Percentiles rank a stretch among this genome's conserved stretches.
Evolutionary conservation across 2,113 vertebrate species (phyloP).

Genomic region (Sisor rabdophorus): DNA sequence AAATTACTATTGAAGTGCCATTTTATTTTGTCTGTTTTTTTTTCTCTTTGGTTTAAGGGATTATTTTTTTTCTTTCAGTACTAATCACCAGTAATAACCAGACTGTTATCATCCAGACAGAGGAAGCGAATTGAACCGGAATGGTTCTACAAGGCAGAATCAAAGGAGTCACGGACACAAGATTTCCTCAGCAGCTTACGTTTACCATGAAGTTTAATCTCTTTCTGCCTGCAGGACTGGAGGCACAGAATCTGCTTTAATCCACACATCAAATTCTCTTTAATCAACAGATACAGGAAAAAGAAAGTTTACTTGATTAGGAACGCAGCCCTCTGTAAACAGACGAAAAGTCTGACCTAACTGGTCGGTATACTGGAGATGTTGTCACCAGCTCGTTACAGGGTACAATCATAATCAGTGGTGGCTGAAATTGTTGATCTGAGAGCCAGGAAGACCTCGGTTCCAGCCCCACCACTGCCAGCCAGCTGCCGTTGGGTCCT

Average conservation of each 20-base stretch:
- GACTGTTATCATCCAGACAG: slow-evolving; percentile 14
- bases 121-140: slow-evolving; percentile 12
- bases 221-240: slow-evolving; percentile 22
- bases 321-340: slow-evolving; percentile 30
- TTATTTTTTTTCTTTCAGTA: too few relatives aligned
- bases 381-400: neutral
- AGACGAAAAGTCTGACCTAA: slow-evolving; percentile 17
- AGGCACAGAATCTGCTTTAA: slow-evolving; percentile 24
- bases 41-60: too few relatives aligned
- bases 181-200: slow-evolving; percentile 41
- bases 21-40: neutral
- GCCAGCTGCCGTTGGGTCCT: too few relatives aligned
- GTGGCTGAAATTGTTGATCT: too few relatives aligned
- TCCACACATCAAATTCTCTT: slow-evolving; percentile 45
- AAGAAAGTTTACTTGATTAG: slow-evolving; percentile 49
- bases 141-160: slow-evolving; percentile 16
- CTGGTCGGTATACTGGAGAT: slow-evolving; percentile 36
- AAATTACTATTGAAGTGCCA: neutral
- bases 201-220: slow-evolving; percentile 42
- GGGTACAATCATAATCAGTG: neutral
- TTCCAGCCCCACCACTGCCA: too few relatives aligned
- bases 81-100: slow-evolving; percentile 15
- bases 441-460: too few relatives aligned
- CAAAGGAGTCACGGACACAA: slow-evolving; percentile 37
- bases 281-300: slow-evolving; percentile 46